Base-by-base conservation (phyloP, 1,140 invertebrate species). In the Calycopis cecrops region DNA sequence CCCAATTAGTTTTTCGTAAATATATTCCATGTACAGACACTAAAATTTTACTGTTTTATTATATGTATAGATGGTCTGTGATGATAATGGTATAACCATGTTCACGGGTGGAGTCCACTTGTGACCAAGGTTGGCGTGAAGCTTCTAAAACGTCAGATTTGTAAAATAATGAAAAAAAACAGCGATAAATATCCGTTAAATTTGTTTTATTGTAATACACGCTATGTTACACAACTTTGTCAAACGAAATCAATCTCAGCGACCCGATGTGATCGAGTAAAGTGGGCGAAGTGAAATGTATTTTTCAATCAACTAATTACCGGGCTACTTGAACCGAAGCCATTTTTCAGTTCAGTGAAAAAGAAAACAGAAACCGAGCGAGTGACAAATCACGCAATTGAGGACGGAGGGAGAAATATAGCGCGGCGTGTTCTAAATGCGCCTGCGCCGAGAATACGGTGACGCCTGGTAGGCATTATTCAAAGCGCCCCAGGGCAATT, bases 351-450 rank as follows among this genome's bases (percentile, higher is more conserved):
- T 56, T 55, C 60, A 60, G 54, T 4, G 66, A 28, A 77, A 79
- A 73, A n/a, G n/a, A 77, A 75, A 73, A 69, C 62, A 71, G 51
- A 73, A 77, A 70, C 64, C 54, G 60, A 69, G 37, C 66, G 79
- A 78, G 79, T 83, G 79, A 85, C 82, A 85, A 85, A 85, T 85
- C 79, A 82, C 75, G 76, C 77, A 77, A 83, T 83, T 82, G 82
- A 71, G 73, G 72, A 74, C 72, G 63, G 74, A 77, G 79, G 80
- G 79, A n/a, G n/a, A 85, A 74, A 76, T 83, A 85, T 85, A 72
- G 77, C 14, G 57, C 64, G 73, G 73, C 79, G 74, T 76, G 72
- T 82, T 82, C 81, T 79, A 82, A 85, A 85, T 82, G 76, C 69
- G 76, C 73, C 66, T 58, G 67, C 68, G 73, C 47, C 57, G 59